Evolutionary conservation across 1,140 invertebrate species (phyloP), one percentile per base, ranked within the genome.

Genomic region (Camponotus floridanus): DNA sequence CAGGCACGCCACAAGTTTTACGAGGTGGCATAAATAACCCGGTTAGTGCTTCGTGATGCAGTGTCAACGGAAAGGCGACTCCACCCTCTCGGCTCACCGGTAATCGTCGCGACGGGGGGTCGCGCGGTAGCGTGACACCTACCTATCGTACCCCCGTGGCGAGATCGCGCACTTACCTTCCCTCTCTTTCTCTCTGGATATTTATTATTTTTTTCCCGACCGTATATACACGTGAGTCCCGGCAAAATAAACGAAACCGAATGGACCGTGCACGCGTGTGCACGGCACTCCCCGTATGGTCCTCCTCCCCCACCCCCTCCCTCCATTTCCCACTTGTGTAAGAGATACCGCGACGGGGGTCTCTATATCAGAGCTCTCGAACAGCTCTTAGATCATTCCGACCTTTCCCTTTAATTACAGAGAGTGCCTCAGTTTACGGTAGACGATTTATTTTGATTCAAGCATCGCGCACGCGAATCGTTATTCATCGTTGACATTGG

Each of bases 1-100:
- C 87, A 90, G 91, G 91, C 94, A 94, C 93, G 94, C 94, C 89
- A 94, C 93, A 94, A 94, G 94, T 94, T 94, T 94, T 94, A 94
- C 93, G 94, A 93, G 91, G 90, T 90, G 89, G 86, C 93, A 94
- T 94, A 94, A 94, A 94, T 94, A 94, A 94, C 90, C 91, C 90
- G 91, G 93, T 94, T 94, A 93, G 92, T 92, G 89, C 90, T 94
- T 93, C 93, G 93, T 94, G 93, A 94, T 94, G 92, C 92, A 91
- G 88, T 94, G 93, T 94, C 93, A 94, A 94, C 92, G 90, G 86
- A 90, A 83, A 83, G 90, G 81, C 83, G 76, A 85, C 87, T 88
- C 88, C 89, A 86, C 90, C 70, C 67, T 76, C 74, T 21, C 70
- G 31, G 48, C 59, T 61, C 88, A 18, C 74, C 83, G 61, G 78